phyloP scores from a whole-genome alignment of 1,140 invertebrate species.

The Drosophila tristis region DNA sequence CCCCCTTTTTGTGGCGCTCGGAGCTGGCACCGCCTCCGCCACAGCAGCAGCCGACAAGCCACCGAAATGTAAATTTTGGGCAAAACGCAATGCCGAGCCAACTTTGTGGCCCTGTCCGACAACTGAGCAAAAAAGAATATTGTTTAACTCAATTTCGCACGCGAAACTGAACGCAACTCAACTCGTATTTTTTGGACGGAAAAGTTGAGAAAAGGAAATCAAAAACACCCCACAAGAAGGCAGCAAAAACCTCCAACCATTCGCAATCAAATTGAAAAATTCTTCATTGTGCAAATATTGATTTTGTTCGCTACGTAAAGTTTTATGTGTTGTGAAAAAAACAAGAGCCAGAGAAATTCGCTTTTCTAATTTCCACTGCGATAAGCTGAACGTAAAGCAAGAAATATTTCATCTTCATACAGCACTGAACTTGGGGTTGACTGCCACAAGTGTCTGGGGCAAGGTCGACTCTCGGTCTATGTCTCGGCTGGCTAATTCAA shows the following conservation, averaged over 20 bases:
- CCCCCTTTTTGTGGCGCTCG: neutral
- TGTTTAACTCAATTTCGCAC: conserved; percentile 71
- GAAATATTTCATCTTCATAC: conserved; percentile 12
- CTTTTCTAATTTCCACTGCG: conserved; percentile 54
- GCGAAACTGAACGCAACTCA: conserved; percentile 27
- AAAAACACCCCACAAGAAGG: conserved; percentile 3
- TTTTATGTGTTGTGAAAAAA: conserved; percentile 39
- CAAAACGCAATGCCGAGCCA: conserved; percentile 39
- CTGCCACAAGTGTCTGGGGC: conserved; percentile 55
- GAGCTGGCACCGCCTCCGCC: neutral
- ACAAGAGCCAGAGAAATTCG: conserved; percentile 28
- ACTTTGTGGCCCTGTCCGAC: conserved; percentile 28
- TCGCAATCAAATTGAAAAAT: conserved; percentile 63
- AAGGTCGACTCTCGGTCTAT: conserved; percentile 46
- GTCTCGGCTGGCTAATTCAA: conserved; percentile 46
- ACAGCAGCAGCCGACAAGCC: neutral
- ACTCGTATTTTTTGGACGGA: conserved; percentile 27
- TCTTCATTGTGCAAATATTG: conserved; percentile 67
- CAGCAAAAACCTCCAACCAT: conserved; percentile 12
- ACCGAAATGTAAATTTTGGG: conserved; percentile 61
- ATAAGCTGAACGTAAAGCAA: conserved; percentile 32
- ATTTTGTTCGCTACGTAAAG: conserved; percentile 61
- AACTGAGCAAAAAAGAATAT: conserved; percentile 43
- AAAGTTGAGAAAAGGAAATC: conserved; percentile 31
- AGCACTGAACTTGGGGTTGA: conserved; percentile 35